Evolutionary conservation across 2,113 vertebrate genomes (phyloP), one percentile per base, ranked within the genome.

Genomic region (Psophia crepitans): DNA sequence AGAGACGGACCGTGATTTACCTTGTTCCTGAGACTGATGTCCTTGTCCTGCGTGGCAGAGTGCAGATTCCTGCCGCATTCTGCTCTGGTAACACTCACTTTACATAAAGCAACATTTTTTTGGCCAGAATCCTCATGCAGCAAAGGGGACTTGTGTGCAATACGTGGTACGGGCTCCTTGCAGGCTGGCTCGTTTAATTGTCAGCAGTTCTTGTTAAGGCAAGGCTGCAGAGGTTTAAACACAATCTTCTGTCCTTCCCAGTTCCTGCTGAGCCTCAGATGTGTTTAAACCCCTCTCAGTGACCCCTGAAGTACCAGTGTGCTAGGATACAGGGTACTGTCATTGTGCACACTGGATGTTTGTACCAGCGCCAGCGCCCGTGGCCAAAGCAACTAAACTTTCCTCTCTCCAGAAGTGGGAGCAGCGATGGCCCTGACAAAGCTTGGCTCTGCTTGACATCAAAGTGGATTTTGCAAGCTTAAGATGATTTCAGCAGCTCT

Each of bases 301-400:
- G 86, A 41, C 46, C 77, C 87, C 9, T 15, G 54, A 80, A 91
- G 82, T 89, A 83, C 32, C 81, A 77, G 64, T 58, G 85, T 90
- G 92, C 68, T 64, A 63, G 65, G 64, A 76, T 84, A 89, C 16
- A 56, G 69, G 53, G 46, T 41, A 44, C 87, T 93, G 85, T 87
- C 86, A 75, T 56, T 87, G 69, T 75, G 76, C 83, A n/a, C 44
- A 1, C 69, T 60, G 27, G 81, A 60, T 81, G 56, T 84, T 74
- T 86, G 79, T 81, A 61, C 74, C 4, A 2, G 39, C 43, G 89
- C 69, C 90, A 84, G 90, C 5, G 73, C 90, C 89, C 27, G 44
- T 46, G 92, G 92, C 74, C 69, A 84, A 76, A 97, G 73, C 89
- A 90, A 68, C 14, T 60, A 65, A 58, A 78, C 49, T 56, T 90